Evolutionary conservation across 1,140 invertebrate genomes (phyloP), one percentile per base, ranked within the genome.

Genomic region (Camponotus vicinus): DNA sequence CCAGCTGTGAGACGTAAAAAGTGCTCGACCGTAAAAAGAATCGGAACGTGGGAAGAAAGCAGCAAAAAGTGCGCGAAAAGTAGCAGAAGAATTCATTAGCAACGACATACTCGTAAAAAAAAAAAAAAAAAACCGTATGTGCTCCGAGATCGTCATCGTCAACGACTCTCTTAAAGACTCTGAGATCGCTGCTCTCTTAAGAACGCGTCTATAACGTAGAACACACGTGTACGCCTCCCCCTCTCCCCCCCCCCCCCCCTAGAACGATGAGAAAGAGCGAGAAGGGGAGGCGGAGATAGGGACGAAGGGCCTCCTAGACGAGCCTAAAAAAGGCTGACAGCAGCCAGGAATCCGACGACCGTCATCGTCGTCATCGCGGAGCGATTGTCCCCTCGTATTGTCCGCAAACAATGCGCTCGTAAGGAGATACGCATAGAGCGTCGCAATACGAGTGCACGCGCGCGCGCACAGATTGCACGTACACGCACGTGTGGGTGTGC

Each of bases 341-440:
- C 27, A 18, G 6, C 18, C 49, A 52, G 27, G 9, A 73, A 61
- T n/a, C 67, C 73, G 66, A 76, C 55, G 15, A 66, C 42, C 45
- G 69, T 45, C 40, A 45, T 70, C 32, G 37, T 70, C 63, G 27
- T 82, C 79, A 45, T 61, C 67, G n/a, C 11, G 7, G 42, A 37
- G n/a, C 27, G 27, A 27, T 27, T 27, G 27, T 27, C 45, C 64
- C 40, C n/a, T 83, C 37, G 49, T 52, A 83, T 83, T 83, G 79
- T 83, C 55, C 40, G 15, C 79, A 49, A 73, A 83, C 79, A 83
- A 83, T 83, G 27, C 79, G 55, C 55, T 18, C 55, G 69, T 73
- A 83, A 83, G 37, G 40, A 82, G 79, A 83, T 83, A 83, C 79
- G 55, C 79, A 32, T 55, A 80, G 42, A 63, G 5, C 34, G 40